These are phyloP conservation scores for Neocloeon triangulifer DNA, from an alignment of 1,140 invertebrate genomes.

Conservation along the genomic window DNA sequence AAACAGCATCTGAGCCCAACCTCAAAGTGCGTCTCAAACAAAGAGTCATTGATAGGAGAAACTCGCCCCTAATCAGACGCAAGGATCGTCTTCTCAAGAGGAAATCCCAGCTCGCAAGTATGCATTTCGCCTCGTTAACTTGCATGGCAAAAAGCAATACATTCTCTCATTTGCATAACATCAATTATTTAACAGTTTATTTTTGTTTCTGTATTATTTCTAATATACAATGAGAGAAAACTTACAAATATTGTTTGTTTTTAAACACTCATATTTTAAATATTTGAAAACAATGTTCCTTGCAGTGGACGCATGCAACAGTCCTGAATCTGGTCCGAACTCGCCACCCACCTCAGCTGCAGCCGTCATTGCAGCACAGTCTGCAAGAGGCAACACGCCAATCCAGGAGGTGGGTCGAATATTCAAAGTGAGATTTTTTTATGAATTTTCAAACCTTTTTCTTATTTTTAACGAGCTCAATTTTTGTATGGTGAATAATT, in stretches of 20 bases:
- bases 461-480: background rate
- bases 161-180: conserved; percentile 4
- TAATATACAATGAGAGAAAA: too few relatives aligned
- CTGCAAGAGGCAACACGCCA: conserved; percentile 32
- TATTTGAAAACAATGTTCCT: conserved; percentile 6
- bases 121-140: conserved; percentile 13
- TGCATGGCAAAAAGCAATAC: conserved; percentile 4
- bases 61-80: conserved; percentile 57
- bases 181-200: conserved; percentile 2
- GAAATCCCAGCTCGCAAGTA: conserved; percentile 56
- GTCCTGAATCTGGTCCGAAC: conserved; percentile 61
- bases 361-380: conserved; percentile 27
- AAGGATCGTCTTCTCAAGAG: conserved; percentile 57
- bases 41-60: conserved; percentile 73
- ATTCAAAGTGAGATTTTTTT: background rate
- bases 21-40: conserved; percentile 91
- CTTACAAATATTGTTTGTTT: too few relatives aligned
- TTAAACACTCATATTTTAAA: too few relatives aligned
- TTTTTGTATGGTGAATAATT: background rate
- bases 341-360: conserved; percentile 44
- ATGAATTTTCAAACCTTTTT: background rate
- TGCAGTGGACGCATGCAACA: conserved; percentile 36
- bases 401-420: conserved; percentile 45
- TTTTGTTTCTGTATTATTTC: conserved; percentile 4
- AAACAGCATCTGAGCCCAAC: conserved; percentile 95